Evolutionary conservation across 2,797 vertebrate genomes (phyloP).

Genomic region (Gymnocypris eckloni): DNA sequence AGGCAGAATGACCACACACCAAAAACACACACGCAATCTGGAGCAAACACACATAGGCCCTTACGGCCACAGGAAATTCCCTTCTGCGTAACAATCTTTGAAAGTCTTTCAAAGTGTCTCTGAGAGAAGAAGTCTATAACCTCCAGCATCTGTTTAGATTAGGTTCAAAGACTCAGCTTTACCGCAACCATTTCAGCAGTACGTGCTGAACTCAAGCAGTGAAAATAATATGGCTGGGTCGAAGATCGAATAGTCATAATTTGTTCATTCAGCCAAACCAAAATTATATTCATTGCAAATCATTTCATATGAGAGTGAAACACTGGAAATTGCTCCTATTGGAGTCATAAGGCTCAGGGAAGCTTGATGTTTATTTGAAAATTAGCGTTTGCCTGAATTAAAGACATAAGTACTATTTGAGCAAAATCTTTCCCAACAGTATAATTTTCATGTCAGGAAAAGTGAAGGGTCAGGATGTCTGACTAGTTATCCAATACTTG

Average conservation of each 20-base stretch:
- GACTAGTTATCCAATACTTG: background rate
- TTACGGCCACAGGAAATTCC: slow-evolving; percentile 42
- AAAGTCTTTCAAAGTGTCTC: slow-evolving; percentile 35
- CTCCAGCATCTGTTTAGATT: slow-evolving; percentile 41
- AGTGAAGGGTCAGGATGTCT: background rate
- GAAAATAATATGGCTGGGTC: slow-evolving; percentile 2
- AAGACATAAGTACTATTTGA: slow-evolving; percentile 2
- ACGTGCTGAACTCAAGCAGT: slow-evolving; percentile 9
- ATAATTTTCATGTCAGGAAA: background rate
- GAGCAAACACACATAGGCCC: slow-evolving; percentile 25
- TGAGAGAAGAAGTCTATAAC: slow-evolving; percentile 25
- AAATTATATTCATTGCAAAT: slow-evolving; percentile 17
- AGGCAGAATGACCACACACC: slow-evolving; percentile 48
- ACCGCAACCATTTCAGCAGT: background rate
- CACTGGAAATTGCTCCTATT: slow-evolving; percentile 15
- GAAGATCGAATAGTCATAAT: background rate
- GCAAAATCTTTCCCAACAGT: background rate
- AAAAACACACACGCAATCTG: slow-evolving; percentile 34
- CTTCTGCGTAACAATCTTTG: slow-evolving; percentile 34
- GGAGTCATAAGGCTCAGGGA: background rate
- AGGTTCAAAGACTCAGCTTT: slow-evolving; percentile 9
- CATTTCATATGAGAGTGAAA: slow-evolving; percentile 14
- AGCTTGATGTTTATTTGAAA: slow-evolving; percentile 12
- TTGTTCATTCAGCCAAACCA: background rate
- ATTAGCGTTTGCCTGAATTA: slow-evolving; percentile 6